phyloP scores from a whole-genome alignment of 2,797 vertebrate species.

The Acestrorhynchus altus region DNA sequence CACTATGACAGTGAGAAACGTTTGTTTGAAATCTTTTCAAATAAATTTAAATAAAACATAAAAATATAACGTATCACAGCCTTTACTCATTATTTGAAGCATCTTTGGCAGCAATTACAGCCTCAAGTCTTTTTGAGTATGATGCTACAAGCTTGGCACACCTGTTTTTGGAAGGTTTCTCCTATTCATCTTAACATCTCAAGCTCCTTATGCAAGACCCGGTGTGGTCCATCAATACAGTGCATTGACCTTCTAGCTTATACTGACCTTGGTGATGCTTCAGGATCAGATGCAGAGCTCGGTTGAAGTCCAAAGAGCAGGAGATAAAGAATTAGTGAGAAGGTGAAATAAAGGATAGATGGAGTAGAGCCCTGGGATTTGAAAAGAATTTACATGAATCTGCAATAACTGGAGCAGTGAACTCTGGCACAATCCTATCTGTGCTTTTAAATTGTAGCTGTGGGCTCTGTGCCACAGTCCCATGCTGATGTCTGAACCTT shows the following conservation, averaged over 20 bases:
- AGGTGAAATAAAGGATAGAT: not conserved
- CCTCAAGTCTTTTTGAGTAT: too few relatives aligned
- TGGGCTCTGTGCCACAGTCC: constrained; percentile 3
- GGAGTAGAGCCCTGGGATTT: constrained; percentile 28
- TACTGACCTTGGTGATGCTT: not conserved
- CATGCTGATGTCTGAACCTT: constrained; percentile 1
- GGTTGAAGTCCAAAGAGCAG: not conserved
- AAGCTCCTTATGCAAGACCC: not conserved
- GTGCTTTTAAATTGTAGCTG: constrained; percentile 40
- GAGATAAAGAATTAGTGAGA: not conserved
- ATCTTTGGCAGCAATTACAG: too few relatives aligned
- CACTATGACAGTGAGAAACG: too few relatives aligned
- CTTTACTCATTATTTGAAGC: too few relatives aligned
- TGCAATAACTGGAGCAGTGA: constrained; percentile 64
- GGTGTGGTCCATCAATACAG: not conserved
- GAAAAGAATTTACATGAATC: constrained; percentile 71
- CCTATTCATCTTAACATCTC: too few relatives aligned
- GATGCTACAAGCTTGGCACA: too few relatives aligned
- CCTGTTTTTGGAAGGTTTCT: too few relatives aligned
- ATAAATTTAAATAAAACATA: too few relatives aligned
- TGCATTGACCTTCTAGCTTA: not conserved
- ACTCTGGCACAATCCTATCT: constrained; percentile 49
- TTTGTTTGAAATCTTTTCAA: too few relatives aligned
- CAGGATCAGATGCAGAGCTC: not conserved
- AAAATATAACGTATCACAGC: too few relatives aligned